Conservation (phyloP, 2,888 invertebrate genomes). For the Trissonchulus sp. region DNA sequence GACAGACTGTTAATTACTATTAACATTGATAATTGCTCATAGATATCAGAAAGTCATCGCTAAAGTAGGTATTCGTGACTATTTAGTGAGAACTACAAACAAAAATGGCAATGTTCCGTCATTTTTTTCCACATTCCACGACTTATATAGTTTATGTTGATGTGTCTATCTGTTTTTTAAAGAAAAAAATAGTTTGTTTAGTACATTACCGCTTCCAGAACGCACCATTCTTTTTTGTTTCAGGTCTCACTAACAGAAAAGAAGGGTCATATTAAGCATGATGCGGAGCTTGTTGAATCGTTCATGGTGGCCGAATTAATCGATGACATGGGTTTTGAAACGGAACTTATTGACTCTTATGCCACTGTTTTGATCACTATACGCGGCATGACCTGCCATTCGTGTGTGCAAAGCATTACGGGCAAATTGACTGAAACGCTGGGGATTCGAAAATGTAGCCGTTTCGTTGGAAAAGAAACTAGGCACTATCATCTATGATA, state of each 20-base stretch:
- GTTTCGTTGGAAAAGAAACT: slow-evolving; percentile 58
- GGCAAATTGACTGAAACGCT: slow-evolving; percentile 52
- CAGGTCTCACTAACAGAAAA: slow-evolving; percentile 4
- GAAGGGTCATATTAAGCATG: not conserved
- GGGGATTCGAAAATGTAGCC: slow-evolving; percentile 47
- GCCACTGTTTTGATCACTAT: slow-evolving; percentile 39
- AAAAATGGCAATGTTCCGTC: too few relatives aligned
- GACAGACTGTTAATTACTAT: too few relatives aligned
- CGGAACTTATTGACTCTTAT: slow-evolving; percentile 43
- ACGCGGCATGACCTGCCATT: slow-evolving; percentile 58
- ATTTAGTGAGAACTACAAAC: too few relatives aligned
- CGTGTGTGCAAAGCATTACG: slow-evolving; percentile 56
- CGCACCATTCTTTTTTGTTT: not conserved
- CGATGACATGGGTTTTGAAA: slow-evolving; percentile 81
- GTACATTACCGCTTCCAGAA: too few relatives aligned
- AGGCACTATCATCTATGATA: slow-evolving; percentile 48
- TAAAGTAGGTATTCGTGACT: too few relatives aligned
- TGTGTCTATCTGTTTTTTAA: too few relatives aligned
- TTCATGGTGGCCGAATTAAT: slow-evolving; percentile 64
- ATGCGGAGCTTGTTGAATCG: not conserved
- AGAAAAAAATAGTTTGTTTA: too few relatives aligned
- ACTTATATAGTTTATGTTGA: too few relatives aligned
- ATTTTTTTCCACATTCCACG: too few relatives aligned
- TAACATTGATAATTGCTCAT: too few relatives aligned
- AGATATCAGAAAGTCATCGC: too few relatives aligned